phyloP scores from a whole-genome alignment of 2,888 invertebrate species.

The Polyommatus icarus region DNA sequence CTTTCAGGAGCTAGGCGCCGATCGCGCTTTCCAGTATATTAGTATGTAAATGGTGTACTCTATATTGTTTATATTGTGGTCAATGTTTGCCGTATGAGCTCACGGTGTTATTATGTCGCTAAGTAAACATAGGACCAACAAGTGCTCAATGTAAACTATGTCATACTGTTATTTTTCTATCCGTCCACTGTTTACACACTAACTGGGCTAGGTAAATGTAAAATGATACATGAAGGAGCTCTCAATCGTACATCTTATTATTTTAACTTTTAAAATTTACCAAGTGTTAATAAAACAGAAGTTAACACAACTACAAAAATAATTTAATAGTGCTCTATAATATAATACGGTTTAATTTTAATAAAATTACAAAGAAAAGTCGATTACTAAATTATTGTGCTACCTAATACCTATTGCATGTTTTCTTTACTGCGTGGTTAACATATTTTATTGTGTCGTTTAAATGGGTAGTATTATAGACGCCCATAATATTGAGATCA shows the following conservation, averaged over 20 bases:
- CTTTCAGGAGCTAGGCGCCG: no score
- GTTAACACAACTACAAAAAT: background rate
- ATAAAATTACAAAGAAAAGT: no score
- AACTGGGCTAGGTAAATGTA: background rate
- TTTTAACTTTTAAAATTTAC: background rate
- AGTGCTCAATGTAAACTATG: constrained; percentile 56
- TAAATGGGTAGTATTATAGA: no score
- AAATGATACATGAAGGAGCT: background rate
- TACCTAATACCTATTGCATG: no score
- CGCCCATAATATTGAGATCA: no score
- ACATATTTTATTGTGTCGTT: no score
- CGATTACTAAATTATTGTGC: no score
- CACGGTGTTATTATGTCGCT: constrained; percentile 67
- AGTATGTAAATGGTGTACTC: background rate
- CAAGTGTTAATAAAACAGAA: no score
- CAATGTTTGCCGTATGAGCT: constrained; percentile 62
- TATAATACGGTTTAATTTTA: no score
- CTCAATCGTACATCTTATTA: background rate
- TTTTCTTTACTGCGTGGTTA: no score
- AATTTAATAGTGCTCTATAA: no score
- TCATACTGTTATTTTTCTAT: constrained; percentile 48
- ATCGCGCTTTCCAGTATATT: no score
- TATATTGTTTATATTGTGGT: background rate
- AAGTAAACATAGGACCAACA: constrained; percentile 60
- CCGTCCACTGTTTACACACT: constrained; percentile 31